Conservation (phyloP, 1,140 invertebrate species). For the Orchestia grillus region DNA sequence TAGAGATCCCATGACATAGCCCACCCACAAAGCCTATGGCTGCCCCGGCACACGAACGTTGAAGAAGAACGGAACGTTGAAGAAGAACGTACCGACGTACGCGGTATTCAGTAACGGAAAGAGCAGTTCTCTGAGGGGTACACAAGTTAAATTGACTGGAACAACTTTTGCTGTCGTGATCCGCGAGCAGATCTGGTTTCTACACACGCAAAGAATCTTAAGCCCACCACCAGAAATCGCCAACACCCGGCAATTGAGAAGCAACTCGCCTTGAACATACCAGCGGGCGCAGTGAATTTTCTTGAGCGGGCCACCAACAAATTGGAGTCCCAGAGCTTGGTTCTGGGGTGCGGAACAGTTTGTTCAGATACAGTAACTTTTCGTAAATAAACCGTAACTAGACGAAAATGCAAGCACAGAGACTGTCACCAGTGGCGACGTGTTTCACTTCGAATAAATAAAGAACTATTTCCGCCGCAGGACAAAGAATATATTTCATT, state of each 20-base stretch:
- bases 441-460: background rate
- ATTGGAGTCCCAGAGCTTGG: background rate
- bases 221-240: background rate
- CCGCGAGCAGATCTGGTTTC: slow-evolving; percentile 9
- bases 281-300: background rate
- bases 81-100: background rate
- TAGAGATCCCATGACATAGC: background rate
- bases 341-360: background rate
- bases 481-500: background rate
- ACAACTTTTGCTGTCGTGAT: slow-evolving; percentile 52
- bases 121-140: background rate
- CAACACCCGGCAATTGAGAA: background rate
- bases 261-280: background rate
- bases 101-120: slow-evolving; percentile 21
- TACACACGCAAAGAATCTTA: background rate
- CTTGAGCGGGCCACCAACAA: background rate
- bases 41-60: background rate
- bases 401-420: background rate
- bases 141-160: slow-evolving; percentile 54
- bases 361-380: background rate
- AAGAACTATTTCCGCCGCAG: background rate
- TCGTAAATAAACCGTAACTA: background rate
- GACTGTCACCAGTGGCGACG: background rate
- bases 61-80: background rate
- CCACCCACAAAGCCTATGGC: background rate